Evolutionary conservation across 1,140 invertebrate genomes (phyloP).

Genomic region (Drosophila virilis): DNA sequence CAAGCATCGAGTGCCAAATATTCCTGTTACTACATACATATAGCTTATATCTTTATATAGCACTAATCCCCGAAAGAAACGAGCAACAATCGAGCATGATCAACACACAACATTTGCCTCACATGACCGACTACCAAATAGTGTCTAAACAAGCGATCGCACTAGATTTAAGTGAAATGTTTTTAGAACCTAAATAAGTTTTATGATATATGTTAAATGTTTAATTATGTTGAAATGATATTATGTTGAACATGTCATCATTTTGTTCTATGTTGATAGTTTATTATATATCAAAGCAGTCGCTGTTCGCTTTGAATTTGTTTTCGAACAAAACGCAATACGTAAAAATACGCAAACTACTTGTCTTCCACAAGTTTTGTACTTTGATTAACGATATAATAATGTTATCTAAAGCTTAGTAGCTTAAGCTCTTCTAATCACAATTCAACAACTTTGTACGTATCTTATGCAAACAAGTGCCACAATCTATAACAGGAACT

Average conservation of each 20-base stretch:
- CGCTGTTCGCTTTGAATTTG: conserved; percentile 36
- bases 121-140: conserved; percentile 69
- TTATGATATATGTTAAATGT: conserved; percentile 50
- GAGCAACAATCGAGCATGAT: conserved; percentile 17
- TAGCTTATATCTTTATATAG: conserved; percentile 6
- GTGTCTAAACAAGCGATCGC: conserved; percentile 69
- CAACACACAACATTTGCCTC: conserved; percentile 54
- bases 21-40: conserved; percentile 40
- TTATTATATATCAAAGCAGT: conserved; percentile 8
- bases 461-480: conserved; percentile 76
- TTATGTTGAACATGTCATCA: conserved; percentile 80
- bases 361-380: conserved; percentile 73
- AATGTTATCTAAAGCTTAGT: conserved; percentile 10
- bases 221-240: conserved; percentile 71
- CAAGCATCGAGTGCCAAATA: conserved; percentile 53
- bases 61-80: conserved; percentile 13
- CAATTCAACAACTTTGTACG: conserved; percentile 36
- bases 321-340: conserved; percentile 39
- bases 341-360: conserved; percentile 22
- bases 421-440: conserved; percentile 7
- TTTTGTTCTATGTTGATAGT: conserved; percentile 49
- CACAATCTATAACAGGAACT: conserved; percentile 51
- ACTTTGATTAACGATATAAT: conserved; percentile 23
- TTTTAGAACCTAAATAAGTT: background rate
- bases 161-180: conserved; percentile 39